Percentiles rank a stretch among this genome's conserved stretches.
These are phyloP conservation scores for Hypanus sabinus DNA, from an alignment of 2,113 vertebrate genomes.

Conservation along the genomic window DNA sequence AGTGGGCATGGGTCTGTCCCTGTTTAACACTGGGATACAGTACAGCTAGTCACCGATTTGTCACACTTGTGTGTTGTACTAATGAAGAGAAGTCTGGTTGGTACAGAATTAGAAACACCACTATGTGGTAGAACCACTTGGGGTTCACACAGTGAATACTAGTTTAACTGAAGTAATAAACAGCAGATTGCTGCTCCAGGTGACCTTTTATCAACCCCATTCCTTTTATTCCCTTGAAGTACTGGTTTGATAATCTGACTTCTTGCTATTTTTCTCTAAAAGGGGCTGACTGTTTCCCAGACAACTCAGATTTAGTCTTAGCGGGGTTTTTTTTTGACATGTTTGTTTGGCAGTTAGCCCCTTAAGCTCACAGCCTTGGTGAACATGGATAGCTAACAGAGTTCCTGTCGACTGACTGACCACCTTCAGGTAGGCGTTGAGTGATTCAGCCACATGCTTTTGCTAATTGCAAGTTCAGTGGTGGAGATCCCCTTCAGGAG, in stretches of 20 bases:
- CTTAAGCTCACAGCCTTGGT: background rate
- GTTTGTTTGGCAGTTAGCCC: background rate
- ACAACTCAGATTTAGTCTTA: constrained; percentile 9
- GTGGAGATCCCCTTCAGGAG: background rate
- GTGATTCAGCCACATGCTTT: background rate
- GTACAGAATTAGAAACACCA: background rate
- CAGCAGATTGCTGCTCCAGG: background rate
- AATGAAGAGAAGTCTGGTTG: background rate
- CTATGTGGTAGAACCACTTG: background rate
- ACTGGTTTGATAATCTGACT: background rate
- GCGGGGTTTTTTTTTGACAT: background rate
- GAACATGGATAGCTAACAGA: background rate
- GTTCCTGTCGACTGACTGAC: background rate
- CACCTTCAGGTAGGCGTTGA: background rate
- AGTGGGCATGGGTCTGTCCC: no score
- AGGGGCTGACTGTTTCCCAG: background rate
- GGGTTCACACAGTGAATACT: background rate
- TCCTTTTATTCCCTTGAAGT: background rate
- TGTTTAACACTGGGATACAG: background rate
- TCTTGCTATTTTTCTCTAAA: background rate
- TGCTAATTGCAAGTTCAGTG: background rate
- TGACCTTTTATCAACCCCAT: background rate
- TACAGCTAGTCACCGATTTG: background rate
- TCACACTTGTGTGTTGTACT: background rate
- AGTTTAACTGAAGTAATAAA: background rate